Evolutionary conservation across 2,113 vertebrate genomes (phyloP).

Genomic region (Ceyx cyanopectus): DNA sequence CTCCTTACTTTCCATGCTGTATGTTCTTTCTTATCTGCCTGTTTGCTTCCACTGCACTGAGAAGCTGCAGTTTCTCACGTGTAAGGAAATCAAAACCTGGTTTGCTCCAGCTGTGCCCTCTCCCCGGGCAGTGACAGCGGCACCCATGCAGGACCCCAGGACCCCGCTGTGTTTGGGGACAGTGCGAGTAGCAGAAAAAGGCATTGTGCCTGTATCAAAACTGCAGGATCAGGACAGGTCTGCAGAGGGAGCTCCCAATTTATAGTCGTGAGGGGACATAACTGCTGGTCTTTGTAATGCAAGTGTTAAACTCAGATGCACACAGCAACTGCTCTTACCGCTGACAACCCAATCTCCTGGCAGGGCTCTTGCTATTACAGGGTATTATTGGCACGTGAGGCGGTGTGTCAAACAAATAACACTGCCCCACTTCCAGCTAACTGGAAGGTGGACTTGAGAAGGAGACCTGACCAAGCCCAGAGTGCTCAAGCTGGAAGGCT

Average conservation of each 20-base stretch:
- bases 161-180: fast-evolving
- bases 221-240: conserved; percentile 25
- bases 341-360: neutral
- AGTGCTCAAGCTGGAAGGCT: neutral
- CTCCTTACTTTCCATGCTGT: neutral
- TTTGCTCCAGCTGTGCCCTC: neutral
- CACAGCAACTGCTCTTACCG: neutral
- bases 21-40: neutral
- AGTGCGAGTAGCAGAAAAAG: neutral
- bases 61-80: neutral
- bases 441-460: neutral
- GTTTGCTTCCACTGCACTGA: neutral
- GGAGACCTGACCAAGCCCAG: neutral
- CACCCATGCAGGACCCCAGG: neutral
- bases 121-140: neutral
- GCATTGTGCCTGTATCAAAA: neutral
- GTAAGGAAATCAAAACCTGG: neutral
- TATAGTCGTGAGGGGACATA: conserved; percentile 12
- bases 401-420: neutral
- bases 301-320: neutral
- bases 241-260: conserved; percentile 64
- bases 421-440: neutral
- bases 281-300: neutral
- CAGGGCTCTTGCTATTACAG: neutral
- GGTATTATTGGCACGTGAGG: neutral